Base-by-base conservation (phyloP, 2,113 vertebrate genomes). In the Rhabdomys dilectus region DNA sequence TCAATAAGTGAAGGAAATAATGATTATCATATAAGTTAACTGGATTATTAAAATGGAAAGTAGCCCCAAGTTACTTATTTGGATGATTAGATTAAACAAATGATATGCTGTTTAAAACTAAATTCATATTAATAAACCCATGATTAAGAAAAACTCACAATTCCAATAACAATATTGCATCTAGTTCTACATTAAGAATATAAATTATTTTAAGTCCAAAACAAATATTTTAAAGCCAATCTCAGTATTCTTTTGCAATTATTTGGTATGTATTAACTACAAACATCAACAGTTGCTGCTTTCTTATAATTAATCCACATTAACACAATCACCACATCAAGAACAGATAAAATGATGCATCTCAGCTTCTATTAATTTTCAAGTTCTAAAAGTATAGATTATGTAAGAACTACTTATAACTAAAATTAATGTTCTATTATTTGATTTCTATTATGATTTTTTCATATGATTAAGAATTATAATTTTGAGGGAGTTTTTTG, bases 151-250 rank as follows among this genome's bases (percentile, higher is more conserved):
- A 34, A 75, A 81, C 80, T 58, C 34, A 76, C 6, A 92, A 68
- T 39, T 85, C 5, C 84, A 42, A 73, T 6, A 94, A 15, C 73
- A 90, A 77, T 56, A 66, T 6, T 75, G 45, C 56, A 92, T 89
- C 42, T 11, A 82, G 15, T 80, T 29, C 56, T 76, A 76, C 73
- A 94, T 90, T 31, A 60, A 68, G 26, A 39, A 62, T 45, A 91
- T 88, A 86, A 90, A 56, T n/a, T 76, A n/a, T 88, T 95, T 95
- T 82, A 93, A 93, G 75, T 19, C 9, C 10, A 89, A 89, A 12
- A 81, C 42, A 95, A 96, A 64, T 76, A 82, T 58, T 19, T 45
- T 92, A 70, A 92, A 36, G 16, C 39, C 68, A 89, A 92, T 70
- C 82, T 96, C 34, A 75, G 3, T 70, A 48, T 60, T 5, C 53